Evolutionary conservation across 2,888 invertebrate genomes (phyloP).

Genomic region (Drosophila anomelani): DNA sequence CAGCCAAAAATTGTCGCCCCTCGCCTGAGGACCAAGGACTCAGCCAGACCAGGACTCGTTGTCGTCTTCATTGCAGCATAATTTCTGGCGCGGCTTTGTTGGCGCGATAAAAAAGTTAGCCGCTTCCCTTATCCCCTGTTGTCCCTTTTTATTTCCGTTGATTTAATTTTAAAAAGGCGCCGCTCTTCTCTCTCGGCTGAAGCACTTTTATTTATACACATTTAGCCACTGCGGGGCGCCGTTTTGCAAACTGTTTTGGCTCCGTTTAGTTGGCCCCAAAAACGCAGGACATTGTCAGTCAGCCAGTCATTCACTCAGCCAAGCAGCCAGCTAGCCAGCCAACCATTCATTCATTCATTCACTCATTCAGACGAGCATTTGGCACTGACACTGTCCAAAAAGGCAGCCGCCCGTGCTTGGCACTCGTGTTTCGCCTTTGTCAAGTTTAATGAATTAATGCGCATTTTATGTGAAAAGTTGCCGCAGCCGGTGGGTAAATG

Average conservation of each 20-base stretch:
- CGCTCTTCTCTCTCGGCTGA: conserved; percentile 58
- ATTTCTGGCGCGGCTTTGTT: conserved; percentile 71
- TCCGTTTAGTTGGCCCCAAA: conserved; percentile 70
- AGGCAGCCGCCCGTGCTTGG: conserved; percentile 65
- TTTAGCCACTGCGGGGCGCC: conserved; percentile 47
- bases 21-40: conserved; percentile 20
- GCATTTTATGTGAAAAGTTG: conserved; percentile 79
- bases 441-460: conserved; percentile 80
- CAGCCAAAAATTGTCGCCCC: conserved; percentile 76
- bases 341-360: conserved; percentile 1
- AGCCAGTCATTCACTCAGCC: conserved; percentile 24
- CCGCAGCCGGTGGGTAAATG: conserved; percentile 64
- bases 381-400: conserved; percentile 42
- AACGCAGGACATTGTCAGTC: conserved; percentile 61
- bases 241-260: conserved; percentile 70
- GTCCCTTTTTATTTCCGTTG: conserved; percentile 68
- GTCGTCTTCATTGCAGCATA: conserved; percentile 75
- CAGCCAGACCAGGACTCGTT: conserved; percentile 25
- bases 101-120: conserved; percentile 74
- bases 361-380: conserved; percentile 36
- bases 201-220: conserved; percentile 74
- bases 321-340: conserved; percentile 20
- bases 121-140: conserved; percentile 21
- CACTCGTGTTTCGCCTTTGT: conserved; percentile 76
- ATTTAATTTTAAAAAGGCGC: conserved; percentile 82